A percentile compares a stretch with the other conserved stretches of the same genome.
Conservation (phyloP, 2,113 vertebrate species). For the Rhinolophus sinicus region DNA sequence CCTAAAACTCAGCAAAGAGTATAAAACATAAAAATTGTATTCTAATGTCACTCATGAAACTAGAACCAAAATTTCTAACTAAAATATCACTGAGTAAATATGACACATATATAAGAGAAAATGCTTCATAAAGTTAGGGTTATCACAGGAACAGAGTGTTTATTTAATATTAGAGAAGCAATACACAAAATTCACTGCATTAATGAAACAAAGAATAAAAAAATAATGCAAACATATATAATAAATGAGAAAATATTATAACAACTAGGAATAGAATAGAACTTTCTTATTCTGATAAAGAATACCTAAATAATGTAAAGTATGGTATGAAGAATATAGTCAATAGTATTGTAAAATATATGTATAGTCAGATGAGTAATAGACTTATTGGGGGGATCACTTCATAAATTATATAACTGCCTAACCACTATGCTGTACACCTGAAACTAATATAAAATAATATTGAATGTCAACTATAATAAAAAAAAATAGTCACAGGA, state of each 20-base stretch:
- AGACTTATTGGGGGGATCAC: too few relatives aligned
- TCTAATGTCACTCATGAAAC: neutral
- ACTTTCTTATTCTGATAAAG: neutral
- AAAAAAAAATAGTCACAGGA: too few relatives aligned
- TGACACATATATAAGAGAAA: neutral
- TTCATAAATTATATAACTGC: too few relatives aligned
- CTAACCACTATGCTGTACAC: too few relatives aligned
- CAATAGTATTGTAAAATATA: too few relatives aligned
- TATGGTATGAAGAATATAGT: too few relatives aligned
- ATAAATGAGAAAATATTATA: neutral
- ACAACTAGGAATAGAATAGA: neutral
- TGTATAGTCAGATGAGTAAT: too few relatives aligned
- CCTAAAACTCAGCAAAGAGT: neutral
- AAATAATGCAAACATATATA: neutral
- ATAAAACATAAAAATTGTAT: neutral
- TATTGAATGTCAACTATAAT: too few relatives aligned
- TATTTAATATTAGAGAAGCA: neutral
- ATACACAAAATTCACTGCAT: neutral
- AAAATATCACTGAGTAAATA: neutral
- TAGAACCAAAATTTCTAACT: neutral
- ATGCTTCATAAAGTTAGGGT: neutral
- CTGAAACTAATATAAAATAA: too few relatives aligned
- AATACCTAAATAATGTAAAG: neutral
- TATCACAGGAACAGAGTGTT: neutral
- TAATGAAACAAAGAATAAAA: neutral